Evolutionary conservation across 1,140 invertebrate genomes (phyloP).

Genomic region (Papilio machaon): DNA sequence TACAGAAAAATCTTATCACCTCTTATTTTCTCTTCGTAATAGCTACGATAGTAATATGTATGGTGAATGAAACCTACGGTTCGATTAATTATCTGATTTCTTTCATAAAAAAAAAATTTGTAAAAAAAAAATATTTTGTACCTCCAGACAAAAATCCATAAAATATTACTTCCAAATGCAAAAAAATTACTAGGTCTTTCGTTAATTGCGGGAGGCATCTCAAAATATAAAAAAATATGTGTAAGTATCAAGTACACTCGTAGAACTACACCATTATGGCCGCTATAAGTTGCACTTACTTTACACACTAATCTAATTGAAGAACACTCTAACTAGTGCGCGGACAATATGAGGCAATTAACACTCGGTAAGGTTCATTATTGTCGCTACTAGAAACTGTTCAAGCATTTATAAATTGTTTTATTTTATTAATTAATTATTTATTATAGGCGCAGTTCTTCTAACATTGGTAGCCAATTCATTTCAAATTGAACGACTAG

Average conservation of each 20-base stretch:
- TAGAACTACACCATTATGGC: conserved; percentile 49
- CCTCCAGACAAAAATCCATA: too few species aligned
- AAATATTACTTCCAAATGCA: too few species aligned
- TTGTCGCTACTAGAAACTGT: conserved; percentile 14
- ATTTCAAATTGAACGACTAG: conserved; percentile 47
- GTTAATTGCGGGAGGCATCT: neutral
- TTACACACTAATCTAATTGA: conserved; percentile 51
- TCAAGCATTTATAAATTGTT: neutral
- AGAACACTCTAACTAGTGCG: conserved; percentile 43
- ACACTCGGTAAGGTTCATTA: conserved; percentile 49
- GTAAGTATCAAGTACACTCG: conserved; percentile 53
- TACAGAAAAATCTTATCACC: neutral
- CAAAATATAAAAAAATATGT: conserved; percentile 2
- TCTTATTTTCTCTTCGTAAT: too few species aligned
- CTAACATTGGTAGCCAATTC: conserved; percentile 41
- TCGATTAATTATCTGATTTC: too few species aligned
- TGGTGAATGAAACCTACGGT: too few species aligned
- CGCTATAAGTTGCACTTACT: conserved; percentile 67
- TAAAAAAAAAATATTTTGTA: too few species aligned
- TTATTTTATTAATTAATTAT: conserved; percentile 15
- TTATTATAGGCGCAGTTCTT: conserved; percentile 43
- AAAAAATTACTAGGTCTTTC: neutral
- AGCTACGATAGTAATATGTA: too few species aligned
- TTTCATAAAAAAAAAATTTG: too few species aligned
- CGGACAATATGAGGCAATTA: conserved; percentile 54